These are phyloP conservation scores for Platycercus adscitus DNA, from an alignment of 2,113 vertebrate species.

Conservation along the genomic window DNA sequence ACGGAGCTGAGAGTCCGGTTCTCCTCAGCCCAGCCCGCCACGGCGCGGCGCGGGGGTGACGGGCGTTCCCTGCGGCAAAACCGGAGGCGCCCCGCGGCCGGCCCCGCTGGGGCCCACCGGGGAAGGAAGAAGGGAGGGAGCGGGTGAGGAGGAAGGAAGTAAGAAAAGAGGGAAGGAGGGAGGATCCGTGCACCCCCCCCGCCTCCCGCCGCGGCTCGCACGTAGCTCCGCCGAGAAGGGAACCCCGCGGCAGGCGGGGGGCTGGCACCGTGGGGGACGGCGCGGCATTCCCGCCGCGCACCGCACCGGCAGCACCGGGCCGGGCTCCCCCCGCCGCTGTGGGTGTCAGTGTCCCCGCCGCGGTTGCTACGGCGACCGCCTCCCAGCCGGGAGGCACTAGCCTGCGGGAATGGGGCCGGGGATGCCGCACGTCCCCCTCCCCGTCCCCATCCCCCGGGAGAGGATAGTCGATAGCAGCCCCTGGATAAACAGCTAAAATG, in stretches of 20 bases:
- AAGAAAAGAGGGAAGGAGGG: neutral
- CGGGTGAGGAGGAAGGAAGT: neutral
- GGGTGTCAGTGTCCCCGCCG: neutral
- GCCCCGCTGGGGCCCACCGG: neutral
- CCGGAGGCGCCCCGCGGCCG: neutral
- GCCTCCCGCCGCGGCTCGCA: neutral
- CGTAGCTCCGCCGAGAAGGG: slow-evolving; percentile 26
- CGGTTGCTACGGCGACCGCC: slow-evolving; percentile 61
- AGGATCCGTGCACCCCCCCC: neutral
- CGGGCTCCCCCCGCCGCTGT: neutral
- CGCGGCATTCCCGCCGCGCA: neutral
- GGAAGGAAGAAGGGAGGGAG: neutral
- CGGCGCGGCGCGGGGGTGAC: neutral
- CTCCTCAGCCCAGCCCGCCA: neutral
- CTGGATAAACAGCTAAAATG: neutral
- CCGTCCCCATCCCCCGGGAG: neutral
- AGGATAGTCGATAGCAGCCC: neutral
- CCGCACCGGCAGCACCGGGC: neutral
- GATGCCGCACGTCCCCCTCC: slow-evolving; percentile 38
- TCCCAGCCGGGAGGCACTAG: slow-evolving; percentile 50
- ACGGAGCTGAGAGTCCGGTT: neutral
- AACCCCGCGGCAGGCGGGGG: neutral
- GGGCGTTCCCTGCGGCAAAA: neutral
- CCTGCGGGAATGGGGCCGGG: slow-evolving; percentile 57
- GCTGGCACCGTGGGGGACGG: neutral